Evolutionary conservation across 1,140 invertebrate genomes (phyloP).

Genomic region (Eriocheir sinensis): DNA sequence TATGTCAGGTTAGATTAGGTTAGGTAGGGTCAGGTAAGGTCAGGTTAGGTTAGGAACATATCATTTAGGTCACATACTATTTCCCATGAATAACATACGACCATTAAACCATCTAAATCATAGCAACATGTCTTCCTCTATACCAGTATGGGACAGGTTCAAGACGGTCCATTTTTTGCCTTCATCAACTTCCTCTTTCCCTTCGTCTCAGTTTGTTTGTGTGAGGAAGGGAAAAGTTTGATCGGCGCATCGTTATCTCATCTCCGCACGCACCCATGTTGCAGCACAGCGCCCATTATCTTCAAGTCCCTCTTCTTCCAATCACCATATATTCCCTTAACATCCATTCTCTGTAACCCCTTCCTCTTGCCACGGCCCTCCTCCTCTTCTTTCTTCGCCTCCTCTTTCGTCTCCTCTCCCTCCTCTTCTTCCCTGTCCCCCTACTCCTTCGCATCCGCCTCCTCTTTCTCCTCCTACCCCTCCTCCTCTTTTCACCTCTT

Average conservation of each 20-base stretch:
- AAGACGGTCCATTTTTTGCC: not conserved
- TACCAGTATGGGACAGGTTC: slow-evolving; percentile 7
- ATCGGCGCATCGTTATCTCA: not conserved
- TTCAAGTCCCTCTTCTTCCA: not conserved
- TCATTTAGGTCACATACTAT: too few species aligned
- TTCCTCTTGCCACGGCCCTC: too few species aligned
- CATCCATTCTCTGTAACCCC: too few species aligned
- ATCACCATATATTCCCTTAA: too few species aligned
- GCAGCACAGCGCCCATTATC: not conserved
- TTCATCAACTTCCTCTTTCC: not conserved
- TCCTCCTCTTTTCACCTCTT: not conserved
- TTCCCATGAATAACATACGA: too few species aligned
- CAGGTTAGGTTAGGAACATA: too few species aligned
- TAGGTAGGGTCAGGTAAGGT: too few species aligned
- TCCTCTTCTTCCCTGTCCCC: not conserved
- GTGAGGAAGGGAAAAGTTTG: not conserved
- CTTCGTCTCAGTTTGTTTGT: too few species aligned
- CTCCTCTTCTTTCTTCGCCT: not conserved
- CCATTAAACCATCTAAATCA: too few species aligned
- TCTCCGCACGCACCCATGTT: not conserved
- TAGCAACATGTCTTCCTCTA: too few species aligned
- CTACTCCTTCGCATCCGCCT: not conserved
- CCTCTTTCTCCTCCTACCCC: not conserved
- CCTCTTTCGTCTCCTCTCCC: not conserved
- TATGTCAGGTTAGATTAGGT: too few species aligned